phyloP scores from a whole-genome alignment of 2,113 vertebrate genomes.

The Hydrochoerus hydrochaeris region DNA sequence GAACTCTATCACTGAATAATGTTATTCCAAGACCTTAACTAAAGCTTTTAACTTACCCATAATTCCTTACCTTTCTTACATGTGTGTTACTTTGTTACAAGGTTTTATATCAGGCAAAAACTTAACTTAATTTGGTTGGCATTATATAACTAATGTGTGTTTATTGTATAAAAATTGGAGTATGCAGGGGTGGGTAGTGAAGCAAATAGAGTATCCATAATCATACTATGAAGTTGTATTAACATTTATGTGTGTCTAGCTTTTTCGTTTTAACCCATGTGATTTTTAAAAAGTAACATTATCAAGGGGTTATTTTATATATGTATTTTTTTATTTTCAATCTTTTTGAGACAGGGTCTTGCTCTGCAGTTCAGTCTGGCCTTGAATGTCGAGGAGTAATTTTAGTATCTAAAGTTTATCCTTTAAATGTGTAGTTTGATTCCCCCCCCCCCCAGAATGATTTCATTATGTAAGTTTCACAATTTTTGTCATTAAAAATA shows the following conservation, averaged over 20 bases:
- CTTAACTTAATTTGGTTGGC: neutral
- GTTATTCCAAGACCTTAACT: neutral
- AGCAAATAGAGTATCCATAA: neutral
- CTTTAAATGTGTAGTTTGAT: neutral
- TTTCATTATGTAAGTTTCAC: slow-evolving; percentile 1
- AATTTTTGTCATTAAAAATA: slow-evolving; percentile 32
- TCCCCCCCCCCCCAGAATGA: neutral
- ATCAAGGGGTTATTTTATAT: neutral
- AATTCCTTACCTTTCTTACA: neutral
- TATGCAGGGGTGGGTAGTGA: neutral
- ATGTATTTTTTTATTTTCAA: no score
- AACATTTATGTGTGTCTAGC: neutral
- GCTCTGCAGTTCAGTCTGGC: no score
- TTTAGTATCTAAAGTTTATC: neutral
- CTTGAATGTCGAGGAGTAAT: no score
- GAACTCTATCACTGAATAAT: neutral
- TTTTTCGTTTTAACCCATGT: neutral
- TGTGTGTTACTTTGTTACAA: slow-evolving; percentile 23
- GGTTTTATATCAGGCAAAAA: neutral
- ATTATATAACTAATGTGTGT: neutral
- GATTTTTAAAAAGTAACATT: neutral
- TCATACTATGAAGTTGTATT: neutral
- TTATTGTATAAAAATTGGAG: neutral
- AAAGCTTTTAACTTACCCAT: neutral
- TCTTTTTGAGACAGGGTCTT: no score